These are phyloP conservation scores for Bursaphelenchus okinawaensis DNA, from an alignment of 2,888 invertebrate genomes.

Conservation along the genomic window DNA sequence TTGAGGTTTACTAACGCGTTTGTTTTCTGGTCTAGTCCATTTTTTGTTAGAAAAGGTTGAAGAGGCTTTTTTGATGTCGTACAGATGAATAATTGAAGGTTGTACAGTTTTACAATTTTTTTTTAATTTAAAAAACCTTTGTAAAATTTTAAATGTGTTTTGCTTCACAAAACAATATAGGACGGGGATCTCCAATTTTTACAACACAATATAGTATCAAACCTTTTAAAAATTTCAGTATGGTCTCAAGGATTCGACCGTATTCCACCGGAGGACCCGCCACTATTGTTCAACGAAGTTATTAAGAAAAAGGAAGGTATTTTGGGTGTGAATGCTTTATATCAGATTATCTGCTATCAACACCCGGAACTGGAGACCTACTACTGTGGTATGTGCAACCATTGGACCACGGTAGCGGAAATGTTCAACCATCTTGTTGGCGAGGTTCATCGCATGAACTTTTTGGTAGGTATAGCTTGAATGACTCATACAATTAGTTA, in stretches of 20 bases:
- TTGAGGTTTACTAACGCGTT: too few species aligned
- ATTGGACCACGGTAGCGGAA: conserved; percentile 34
- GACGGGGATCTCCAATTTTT: too few species aligned
- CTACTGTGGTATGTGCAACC: conserved; percentile 29
- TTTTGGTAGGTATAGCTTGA: conserved; percentile 21
- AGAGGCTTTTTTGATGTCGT: too few species aligned
- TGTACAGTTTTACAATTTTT: too few species aligned
- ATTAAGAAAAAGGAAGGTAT: conserved; percentile 20
- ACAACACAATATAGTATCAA: too few species aligned
- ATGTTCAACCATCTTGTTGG: conserved; percentile 28
- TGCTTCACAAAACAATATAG: too few species aligned
- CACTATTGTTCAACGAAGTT: conserved; percentile 27
- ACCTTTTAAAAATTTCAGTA: conserved; percentile 9
- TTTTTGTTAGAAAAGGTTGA: too few species aligned
- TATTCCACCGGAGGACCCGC: conserved; percentile 25
- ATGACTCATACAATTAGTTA: background rate
- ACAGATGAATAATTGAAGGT: too few species aligned
- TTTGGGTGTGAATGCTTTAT: conserved; percentile 19
- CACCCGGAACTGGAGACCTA: conserved; percentile 35
- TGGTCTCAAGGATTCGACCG: conserved; percentile 22
- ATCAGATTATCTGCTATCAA: conserved; percentile 28
- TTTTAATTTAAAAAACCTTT: too few species aligned
- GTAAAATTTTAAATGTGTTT: too few species aligned
- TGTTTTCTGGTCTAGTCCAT: too few species aligned
- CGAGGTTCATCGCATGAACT: conserved; percentile 28